Conservation (phyloP, 2,888 invertebrate species). For the Drosophila infuscata region DNA sequence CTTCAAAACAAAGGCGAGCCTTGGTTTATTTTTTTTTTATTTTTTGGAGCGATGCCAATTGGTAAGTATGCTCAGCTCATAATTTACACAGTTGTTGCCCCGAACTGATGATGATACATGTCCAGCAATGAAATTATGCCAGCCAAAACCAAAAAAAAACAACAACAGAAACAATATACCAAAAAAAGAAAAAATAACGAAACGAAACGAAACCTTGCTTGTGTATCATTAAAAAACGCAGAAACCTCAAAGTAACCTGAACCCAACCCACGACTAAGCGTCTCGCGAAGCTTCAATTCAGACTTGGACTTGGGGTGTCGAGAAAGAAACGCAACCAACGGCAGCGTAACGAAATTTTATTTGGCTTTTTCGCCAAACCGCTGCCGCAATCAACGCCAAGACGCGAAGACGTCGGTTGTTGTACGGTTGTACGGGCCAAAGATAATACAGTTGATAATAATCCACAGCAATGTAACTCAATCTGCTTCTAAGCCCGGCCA, state of each 20-base stretch:
- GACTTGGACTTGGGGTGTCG: conserved; percentile 15
- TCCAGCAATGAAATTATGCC: conserved; percentile 67
- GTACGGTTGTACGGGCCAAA: neutral
- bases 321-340: conserved; percentile 63
- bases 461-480: conserved; percentile 81
- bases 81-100: conserved; percentile 73
- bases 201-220: conserved; percentile 35
- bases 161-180: conserved; percentile 17
- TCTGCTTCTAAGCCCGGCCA: conserved; percentile 73
- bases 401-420: conserved; percentile 23
- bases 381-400: conserved; percentile 45
- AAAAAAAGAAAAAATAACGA: conserved; percentile 21
- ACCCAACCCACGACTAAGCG: conserved; percentile 38
- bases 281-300: conserved; percentile 19
- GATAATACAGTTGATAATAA: conserved; percentile 82
- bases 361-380: conserved; percentile 57
- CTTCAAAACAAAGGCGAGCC: conserved; percentile 57
- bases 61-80: conserved; percentile 74
- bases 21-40: conserved; percentile 3
- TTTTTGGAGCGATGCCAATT: conserved; percentile 70
- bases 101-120: conserved; percentile 67
- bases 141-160: conserved; percentile 31
- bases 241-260: conserved; percentile 55
- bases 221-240: conserved; percentile 69
- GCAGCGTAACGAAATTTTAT: conserved; percentile 80